A percentile compares a stretch with the other conserved stretches of the same genome.
Conservation (phyloP, 2,113 vertebrate genomes). For the Tyrannus savana region DNA sequence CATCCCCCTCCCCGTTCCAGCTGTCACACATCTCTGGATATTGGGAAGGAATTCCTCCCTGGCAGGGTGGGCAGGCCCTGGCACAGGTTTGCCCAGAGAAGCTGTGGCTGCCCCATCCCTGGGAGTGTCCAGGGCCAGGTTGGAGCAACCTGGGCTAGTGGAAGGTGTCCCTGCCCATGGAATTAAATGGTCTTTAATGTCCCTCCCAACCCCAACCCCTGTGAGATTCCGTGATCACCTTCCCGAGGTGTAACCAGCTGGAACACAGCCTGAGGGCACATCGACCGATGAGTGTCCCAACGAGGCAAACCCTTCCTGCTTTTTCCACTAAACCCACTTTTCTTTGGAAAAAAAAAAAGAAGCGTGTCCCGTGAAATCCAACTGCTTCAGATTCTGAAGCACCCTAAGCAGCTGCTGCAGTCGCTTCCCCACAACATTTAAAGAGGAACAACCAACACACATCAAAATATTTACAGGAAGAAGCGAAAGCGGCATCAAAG, state of each 20-base stretch:
- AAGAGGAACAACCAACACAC: constrained; percentile 35
- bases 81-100: background rate
- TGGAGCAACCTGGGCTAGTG: fast-evolving
- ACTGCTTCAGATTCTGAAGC: constrained; percentile 74
- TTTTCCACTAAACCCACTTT: background rate
- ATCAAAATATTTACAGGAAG: constrained; percentile 83
- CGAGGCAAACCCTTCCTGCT: background rate
- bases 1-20: fast-evolving
- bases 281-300: background rate
- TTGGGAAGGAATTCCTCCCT: background rate
- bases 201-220: background rate
- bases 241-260: background rate
- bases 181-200: background rate
- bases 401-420: constrained; percentile 76
- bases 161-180: background rate
- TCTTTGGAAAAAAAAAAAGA: background rate
- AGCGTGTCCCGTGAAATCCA: constrained; percentile 39
- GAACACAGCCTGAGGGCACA: fast-evolving
- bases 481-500: constrained; percentile 69
- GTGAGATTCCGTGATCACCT: background rate
- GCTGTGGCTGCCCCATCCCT: background rate
- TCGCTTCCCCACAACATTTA: constrained; percentile 60
- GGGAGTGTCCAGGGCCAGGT: background rate
- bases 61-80: background rate
- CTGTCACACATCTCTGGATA: fast-evolving